These are phyloP conservation scores for rat (Rattus norvegicus) DNA, from an alignment of 2,113 vertebrate species.

Conservation along the genomic window DNA sequence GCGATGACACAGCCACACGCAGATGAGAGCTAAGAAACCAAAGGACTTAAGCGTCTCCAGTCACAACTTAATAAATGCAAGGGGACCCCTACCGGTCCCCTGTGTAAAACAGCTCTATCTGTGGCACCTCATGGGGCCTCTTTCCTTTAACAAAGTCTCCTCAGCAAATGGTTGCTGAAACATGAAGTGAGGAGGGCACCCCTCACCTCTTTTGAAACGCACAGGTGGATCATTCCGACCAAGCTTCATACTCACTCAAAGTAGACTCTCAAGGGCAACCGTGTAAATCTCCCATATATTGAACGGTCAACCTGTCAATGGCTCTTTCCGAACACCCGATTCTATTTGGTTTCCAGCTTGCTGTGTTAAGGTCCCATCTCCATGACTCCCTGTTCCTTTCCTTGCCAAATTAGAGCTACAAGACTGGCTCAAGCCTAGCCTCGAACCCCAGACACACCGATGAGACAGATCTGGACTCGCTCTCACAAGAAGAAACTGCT, in stretches of 20 bases:
- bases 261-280: neutral
- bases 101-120: neutral
- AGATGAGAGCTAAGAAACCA: neutral
- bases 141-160: neutral
- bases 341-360: neutral
- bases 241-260: neutral
- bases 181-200: neutral
- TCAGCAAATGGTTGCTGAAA: neutral
- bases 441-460: rapidly evolving
- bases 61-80: rapidly evolving
- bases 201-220: neutral
- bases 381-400: neutral
- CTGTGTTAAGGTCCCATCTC: neutral
- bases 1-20: neutral
- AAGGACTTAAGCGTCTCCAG: neutral
- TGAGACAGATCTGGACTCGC: neutral
- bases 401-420: rapidly evolving
- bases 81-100: rapidly evolving
- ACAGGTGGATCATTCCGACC: neutral
- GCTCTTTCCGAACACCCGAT: neutral
- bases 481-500: neutral
- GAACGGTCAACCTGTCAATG: neutral
- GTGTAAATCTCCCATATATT: neutral
- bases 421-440: neutral
- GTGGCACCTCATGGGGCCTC: neutral